These are phyloP conservation scores for Eilema sororculum DNA, from an alignment of 2,888 invertebrate species.

Conservation along the genomic window DNA sequence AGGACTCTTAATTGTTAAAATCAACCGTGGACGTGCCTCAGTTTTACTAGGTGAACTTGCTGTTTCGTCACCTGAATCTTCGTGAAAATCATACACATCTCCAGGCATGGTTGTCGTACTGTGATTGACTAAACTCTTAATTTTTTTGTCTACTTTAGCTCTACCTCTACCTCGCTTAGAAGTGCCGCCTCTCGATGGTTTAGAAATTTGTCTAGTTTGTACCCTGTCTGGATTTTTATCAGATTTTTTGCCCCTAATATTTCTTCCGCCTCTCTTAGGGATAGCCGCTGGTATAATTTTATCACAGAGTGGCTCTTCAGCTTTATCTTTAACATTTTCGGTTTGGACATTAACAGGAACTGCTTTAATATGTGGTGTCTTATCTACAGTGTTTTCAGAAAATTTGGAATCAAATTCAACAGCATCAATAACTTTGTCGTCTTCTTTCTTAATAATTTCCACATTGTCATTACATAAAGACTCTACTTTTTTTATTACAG, in stretches of 20 bases:
- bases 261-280: conserved; percentile 78
- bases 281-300: conserved; percentile 49
- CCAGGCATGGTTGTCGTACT: conserved; percentile 88
- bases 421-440: conserved; percentile 37
- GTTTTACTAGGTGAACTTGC: conserved; percentile 74
- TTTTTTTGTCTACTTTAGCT: conserved; percentile 85
- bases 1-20: conserved; percentile 93
- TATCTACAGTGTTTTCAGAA: conserved; percentile 34
- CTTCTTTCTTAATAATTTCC: conserved; percentile 58
- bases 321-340: conserved; percentile 42
- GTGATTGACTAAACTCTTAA: conserved; percentile 76
- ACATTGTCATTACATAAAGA: conserved; percentile 86
- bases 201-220: conserved; percentile 81
- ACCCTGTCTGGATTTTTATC: conserved; percentile 75
- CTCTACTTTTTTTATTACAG: conserved; percentile 93
- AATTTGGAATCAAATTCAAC: conserved; percentile 30
- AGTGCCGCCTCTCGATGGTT: conserved; percentile 70
- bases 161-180: conserved; percentile 84
- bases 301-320: conserved; percentile 54
- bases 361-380: conserved; percentile 34
- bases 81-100: conserved; percentile 96
- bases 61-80: conserved; percentile 94
- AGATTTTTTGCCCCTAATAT: conserved; percentile 76
- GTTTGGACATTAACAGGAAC: conserved; percentile 45
- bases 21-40: conserved; percentile 90